Evolutionary conservation across 1,140 invertebrate species (phyloP), one percentile per base, ranked within the genome.

Genomic region (Eupristina koningsbergeri): DNA sequence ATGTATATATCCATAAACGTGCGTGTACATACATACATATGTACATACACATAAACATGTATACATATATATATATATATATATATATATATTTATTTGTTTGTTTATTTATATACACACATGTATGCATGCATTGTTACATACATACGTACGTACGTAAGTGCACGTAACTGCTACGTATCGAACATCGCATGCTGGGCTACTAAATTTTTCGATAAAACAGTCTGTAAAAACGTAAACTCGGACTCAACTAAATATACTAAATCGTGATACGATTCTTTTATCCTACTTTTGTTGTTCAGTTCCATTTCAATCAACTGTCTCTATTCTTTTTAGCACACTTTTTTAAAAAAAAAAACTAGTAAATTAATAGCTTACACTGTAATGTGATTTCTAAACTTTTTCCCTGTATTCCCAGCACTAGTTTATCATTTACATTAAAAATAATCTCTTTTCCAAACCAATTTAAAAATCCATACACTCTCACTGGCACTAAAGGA

Each of bases 181-280:
- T 92, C 91, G 90, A 92, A 92, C 90, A 89, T 91, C 85, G 88
- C 88, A 89, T 88, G 83, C 78, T 86, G 81, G 77, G 67, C 19
- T n/a, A n/a, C n/a, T n/a, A n/a, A n/a, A n/a, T n/a, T n/a, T 58
- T 75, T 77, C 36, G n/a, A 53, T 47, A 84, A 79, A 45, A 80
- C 19, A 79, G 39, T 79, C 53, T 26, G 15, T 81, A 63, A 77
- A 84, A 79, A 79, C 67, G n/a, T 36, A 31, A 61, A 45, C 13
- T 29, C 41, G 36, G 58, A 71, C 19, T 77, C 34, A 26, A 71
- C 36, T 71, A 41, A 71, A n/a, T 63, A 9, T 41, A 77, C 1
- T 67, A 58, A 78, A 50, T 77, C 53, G 45, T 71, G 73, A 76
- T 58, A 76, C 29, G 36, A 67, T 61, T 75, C 2, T 76, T 73